A percentile compares a stretch with the other conserved stretches of the same genome.
Conservation (phyloP, 2,113 vertebrate genomes). For the Atrichornis clamosus region DNA sequence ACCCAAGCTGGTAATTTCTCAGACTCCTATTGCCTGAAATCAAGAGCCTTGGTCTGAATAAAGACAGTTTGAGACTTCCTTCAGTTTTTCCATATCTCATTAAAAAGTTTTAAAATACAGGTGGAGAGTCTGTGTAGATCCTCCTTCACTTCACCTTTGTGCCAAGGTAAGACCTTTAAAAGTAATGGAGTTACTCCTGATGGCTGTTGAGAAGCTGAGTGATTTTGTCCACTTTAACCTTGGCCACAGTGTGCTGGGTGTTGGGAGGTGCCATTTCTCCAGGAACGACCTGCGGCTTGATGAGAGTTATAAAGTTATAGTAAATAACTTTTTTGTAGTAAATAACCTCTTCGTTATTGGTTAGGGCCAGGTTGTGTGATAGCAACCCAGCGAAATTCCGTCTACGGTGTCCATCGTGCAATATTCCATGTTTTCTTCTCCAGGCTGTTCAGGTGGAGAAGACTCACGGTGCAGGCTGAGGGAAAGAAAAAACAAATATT, state of each 20-base stretch:
- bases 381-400: not conserved
- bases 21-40: not conserved
- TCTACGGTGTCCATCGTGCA: not conserved
- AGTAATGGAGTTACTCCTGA: not conserved
- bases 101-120: not conserved
- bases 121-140: rapidly evolving
- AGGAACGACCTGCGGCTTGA: not conserved
- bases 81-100: not conserved
- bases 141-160: not conserved
- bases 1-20: not conserved
- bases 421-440: not conserved
- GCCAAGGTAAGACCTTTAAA: not conserved
- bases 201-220: not conserved
- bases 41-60: not conserved
- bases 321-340: not conserved
- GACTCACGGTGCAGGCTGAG: not conserved
- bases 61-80: not conserved
- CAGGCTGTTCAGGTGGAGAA: not conserved
- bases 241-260: not conserved
- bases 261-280: not conserved
- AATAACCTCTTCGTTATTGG: not conserved
- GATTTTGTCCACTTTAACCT: not conserved
- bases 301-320: not conserved
- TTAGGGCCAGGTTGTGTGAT: not conserved
- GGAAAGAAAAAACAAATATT: not conserved